Conservation (phyloP, 1,140 invertebrate genomes). For the Anoplolepis gracilipes region DNA sequence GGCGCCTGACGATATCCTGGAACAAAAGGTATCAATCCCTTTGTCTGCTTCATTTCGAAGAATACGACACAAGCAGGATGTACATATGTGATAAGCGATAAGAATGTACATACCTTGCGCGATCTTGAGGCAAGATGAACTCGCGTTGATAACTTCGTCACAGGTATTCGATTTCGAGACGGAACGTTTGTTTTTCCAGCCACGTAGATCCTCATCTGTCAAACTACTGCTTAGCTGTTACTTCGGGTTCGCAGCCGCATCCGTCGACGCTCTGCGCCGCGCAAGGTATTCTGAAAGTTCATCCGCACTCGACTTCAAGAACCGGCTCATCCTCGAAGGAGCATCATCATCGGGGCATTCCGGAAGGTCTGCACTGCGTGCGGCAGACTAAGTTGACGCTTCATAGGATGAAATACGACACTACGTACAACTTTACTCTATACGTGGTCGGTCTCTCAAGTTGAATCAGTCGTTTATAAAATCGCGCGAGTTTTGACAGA, state of each 20-base stretch:
- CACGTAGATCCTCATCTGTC: conserved; percentile 81
- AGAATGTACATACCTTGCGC: not conserved
- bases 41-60: not conserved
- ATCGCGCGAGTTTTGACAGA: conserved; percentile 18
- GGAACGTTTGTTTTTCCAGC: conserved; percentile 73
- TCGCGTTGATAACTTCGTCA: not conserved
- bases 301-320: conserved; percentile 69
- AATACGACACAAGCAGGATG: no score
- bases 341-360: conserved; percentile 75
- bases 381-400: conserved; percentile 83
- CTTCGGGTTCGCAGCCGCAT: conserved; percentile 80
- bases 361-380: conserved; percentile 84
- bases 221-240: conserved; percentile 84
- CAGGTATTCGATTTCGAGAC: not conserved
- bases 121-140: not conserved
- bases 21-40: conserved; percentile 44
- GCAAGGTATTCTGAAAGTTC: conserved; percentile 79
- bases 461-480: conserved; percentile 17
- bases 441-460: conserved; percentile 80
- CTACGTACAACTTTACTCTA: conserved; percentile 84
- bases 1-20: conserved; percentile 83
- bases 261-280: conserved; percentile 84
- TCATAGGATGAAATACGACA: conserved; percentile 83
- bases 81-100: no score
- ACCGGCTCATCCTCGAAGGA: conserved; percentile 68